Evolutionary conservation across 23 tunicate species (phyloP), one percentile per base, ranked within the genome.

Genomic region (Clavelina lepadiformis): DNA sequence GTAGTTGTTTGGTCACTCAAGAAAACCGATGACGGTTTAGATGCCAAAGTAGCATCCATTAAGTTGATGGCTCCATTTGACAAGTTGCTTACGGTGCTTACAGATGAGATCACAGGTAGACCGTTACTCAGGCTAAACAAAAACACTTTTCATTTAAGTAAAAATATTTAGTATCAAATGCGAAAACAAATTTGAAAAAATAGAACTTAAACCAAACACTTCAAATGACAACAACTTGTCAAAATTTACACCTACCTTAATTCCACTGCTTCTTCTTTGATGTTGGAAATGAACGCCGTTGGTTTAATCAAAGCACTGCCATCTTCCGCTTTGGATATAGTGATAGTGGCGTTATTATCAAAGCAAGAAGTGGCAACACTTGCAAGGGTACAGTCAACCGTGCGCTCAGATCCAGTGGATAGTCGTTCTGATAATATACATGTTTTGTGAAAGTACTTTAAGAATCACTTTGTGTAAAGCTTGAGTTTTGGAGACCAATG

Each of bases 281-380:
- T 18, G 20, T 77, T 71, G n/a, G n/a, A n/a, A n/a, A n/a, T n/a
- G n/a, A 63, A 21, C 20, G 38, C 21, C 5, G 68, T 38, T 46
- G 65, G 69, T 35, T 68, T 78, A 35, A 64, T 58, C 26, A 58
- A 37, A 11, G 84, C 72, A 44, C 47, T 67, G 32, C 84, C 84
- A 28, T 78, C 84, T 19, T 58, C 69, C 28, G 33, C 72, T 53
- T 78, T 78, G 25, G 75, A 57, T 29, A 78, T 78, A 15, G 68
- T 68, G 61, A 78, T 68, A 7, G 60, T 71, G 1, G 35, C 33
- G 51, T 37, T 22, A 23, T 38, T 72, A 2, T 57, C 61, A 3
- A 24, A 35, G 11, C 57, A 37, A 3, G 33, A 36, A 37, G 34
- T 8, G 29, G 72, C 72, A 24, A 44, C 35, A 26, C 58, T 35